These are phyloP conservation scores for Tetragnatha montana DNA, from an alignment of 2,888 invertebrate species.

Conservation along the genomic window DNA sequence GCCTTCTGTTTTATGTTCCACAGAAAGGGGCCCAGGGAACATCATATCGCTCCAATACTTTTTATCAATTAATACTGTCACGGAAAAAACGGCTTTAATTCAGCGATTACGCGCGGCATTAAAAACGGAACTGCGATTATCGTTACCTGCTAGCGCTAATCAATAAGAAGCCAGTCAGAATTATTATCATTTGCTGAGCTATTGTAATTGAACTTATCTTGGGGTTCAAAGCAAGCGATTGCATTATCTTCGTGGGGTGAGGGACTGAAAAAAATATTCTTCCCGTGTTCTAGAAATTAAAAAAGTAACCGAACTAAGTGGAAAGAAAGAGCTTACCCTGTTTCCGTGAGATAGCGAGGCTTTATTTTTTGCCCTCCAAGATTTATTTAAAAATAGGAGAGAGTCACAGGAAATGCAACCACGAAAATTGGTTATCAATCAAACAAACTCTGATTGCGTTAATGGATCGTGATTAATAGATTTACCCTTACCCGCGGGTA, in stretches of 20 bases:
- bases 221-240: slow-evolving; percentile 47
- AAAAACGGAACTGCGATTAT: slow-evolving; percentile 61
- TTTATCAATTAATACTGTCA: slow-evolving; percentile 64
- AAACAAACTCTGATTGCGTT: slow-evolving; percentile 53
- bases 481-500: slow-evolving; percentile 27
- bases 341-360: slow-evolving; percentile 50
- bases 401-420: slow-evolving; percentile 54
- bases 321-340: slow-evolving; percentile 25
- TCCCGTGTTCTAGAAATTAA: slow-evolving; percentile 49
- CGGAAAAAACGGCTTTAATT: slow-evolving; percentile 63
- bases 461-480: slow-evolving; percentile 66
- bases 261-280: slow-evolving; percentile 13
- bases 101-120: slow-evolving; percentile 57
- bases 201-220: slow-evolving; percentile 67
- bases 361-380: slow-evolving; percentile 24
- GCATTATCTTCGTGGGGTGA: slow-evolving; percentile 50
- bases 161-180: slow-evolving; percentile 60
- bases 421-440: slow-evolving; percentile 66
- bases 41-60: slow-evolving; percentile 30
- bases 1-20: slow-evolving; percentile 66
- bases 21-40: background rate
- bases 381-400: slow-evolving; percentile 26
- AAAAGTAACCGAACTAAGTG: slow-evolving; percentile 3
- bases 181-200: slow-evolving; percentile 65
- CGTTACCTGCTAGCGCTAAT: slow-evolving; percentile 57